These are phyloP conservation scores for Danio aesculapii DNA, from an alignment of 2,797 vertebrate species.

Conservation along the genomic window DNA sequence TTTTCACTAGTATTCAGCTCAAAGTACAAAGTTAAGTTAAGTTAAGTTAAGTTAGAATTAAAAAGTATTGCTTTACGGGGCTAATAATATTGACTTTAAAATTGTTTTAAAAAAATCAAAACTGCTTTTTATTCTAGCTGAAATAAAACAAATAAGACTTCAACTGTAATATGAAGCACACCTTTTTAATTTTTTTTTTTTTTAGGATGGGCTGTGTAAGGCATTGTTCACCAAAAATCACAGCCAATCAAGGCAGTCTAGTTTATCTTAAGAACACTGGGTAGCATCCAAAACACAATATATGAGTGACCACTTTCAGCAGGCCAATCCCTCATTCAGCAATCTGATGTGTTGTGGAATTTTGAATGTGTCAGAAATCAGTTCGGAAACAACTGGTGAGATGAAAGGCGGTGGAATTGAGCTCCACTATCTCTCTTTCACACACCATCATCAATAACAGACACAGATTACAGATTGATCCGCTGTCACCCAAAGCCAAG, in stretches of 20 bases:
- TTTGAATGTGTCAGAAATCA: not conserved
- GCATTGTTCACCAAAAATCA: not conserved
- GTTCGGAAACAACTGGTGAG: not conserved
- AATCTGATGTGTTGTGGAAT: not conserved
- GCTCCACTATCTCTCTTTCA: slow-evolving; percentile 41
- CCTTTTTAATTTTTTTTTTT: too few species aligned
- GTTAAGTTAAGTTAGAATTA: too few species aligned
- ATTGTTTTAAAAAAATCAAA: too few species aligned
- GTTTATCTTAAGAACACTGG: not conserved
- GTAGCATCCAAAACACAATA: not conserved
- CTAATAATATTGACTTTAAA: too few species aligned
- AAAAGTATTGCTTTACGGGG: too few species aligned
- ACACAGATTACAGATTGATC: slow-evolving; percentile 75
- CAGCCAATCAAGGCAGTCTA: not conserved
- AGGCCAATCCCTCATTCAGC: not conserved
- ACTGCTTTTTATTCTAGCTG: too few species aligned
- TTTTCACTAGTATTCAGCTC: too few species aligned
- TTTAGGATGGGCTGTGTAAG: too few species aligned
- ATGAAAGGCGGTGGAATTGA: slow-evolving; percentile 29
- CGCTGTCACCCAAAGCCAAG: slow-evolving; percentile 60
- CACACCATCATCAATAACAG: slow-evolving; percentile 71
- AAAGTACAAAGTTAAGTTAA: too few species aligned
- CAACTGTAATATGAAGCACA: too few species aligned
- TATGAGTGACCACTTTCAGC: not conserved
- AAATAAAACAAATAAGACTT: too few species aligned